Evolutionary conservation across 2,888 invertebrate species (phyloP).

Genomic region (Chloromyia formosa): DNA sequence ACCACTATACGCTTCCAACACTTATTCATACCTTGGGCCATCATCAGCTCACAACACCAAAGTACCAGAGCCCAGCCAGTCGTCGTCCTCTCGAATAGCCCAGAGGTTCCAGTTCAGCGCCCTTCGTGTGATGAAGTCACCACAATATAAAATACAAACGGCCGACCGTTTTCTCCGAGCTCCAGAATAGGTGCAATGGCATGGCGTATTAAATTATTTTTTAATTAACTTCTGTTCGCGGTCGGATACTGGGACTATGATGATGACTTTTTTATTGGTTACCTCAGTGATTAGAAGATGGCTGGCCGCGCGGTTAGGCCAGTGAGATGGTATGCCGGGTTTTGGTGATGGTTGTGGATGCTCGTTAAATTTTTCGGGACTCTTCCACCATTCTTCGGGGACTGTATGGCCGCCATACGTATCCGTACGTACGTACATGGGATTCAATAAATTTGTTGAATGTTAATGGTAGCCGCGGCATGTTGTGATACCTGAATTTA

Average conservation of each 20-base stretch:
- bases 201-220: conserved; percentile 46
- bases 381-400: background rate
- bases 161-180: background rate
- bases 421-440: background rate
- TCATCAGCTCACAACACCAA: background rate
- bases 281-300: conserved; percentile 27
- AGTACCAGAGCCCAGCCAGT: background rate
- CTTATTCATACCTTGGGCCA: background rate
- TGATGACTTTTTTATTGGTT: conserved; percentile 38
- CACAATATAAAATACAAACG: conserved; percentile 21
- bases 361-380: conserved; percentile 30
- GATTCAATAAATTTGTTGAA: conserved; percentile 26
- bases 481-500: background rate
- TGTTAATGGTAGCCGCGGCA: background rate
- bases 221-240: conserved; percentile 48
- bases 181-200: conserved; percentile 30
- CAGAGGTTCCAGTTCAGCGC: conserved; percentile 38
- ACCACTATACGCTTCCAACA: background rate
- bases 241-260: conserved; percentile 25
- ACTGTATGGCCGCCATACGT: background rate
- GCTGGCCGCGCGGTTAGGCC: background rate
- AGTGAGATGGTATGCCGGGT: no score
- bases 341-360: background rate
- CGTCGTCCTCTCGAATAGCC: conserved; percentile 3
- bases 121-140: conserved; percentile 37